Percentiles rank a stretch among this genome's conserved stretches.
Conservation (phyloP, 2,888 invertebrate species). For the Vannuccia rotundouncinata region DNA sequence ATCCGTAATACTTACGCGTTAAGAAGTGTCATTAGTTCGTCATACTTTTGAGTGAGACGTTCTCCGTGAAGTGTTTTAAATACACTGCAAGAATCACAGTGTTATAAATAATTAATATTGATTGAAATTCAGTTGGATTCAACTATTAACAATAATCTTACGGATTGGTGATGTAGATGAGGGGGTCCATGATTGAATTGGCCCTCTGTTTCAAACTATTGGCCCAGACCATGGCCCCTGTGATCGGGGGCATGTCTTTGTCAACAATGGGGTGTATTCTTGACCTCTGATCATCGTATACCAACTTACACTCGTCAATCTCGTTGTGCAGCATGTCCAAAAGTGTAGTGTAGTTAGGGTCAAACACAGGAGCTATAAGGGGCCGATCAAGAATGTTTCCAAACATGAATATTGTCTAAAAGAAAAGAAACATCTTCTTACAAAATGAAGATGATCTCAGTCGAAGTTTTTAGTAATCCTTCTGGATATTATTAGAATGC, state of each 20-base stretch:
- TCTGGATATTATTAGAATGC: too few species aligned
- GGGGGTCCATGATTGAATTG: not conserved
- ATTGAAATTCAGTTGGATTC: too few species aligned
- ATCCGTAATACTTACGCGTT: not conserved
- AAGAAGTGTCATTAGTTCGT: slow-evolving; percentile 13
- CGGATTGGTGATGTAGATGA: slow-evolving; percentile 5
- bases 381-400: slow-evolving; percentile 29
- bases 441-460: too few species aligned
- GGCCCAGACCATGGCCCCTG: slow-evolving; percentile 34
- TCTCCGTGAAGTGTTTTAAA: not conserved
- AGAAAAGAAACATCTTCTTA: too few species aligned
- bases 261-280: not conserved
- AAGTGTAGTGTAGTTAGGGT: slow-evolving; percentile 2
- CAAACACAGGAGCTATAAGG: not conserved
- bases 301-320: slow-evolving; percentile 34
- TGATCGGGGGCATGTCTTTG: slow-evolving; percentile 31
- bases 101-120: not conserved
- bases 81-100: not conserved
- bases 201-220: slow-evolving; percentile 21
- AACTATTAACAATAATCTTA: not conserved
- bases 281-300: slow-evolving; percentile 32
- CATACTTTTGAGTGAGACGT: not conserved
- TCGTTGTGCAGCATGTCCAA: slow-evolving; percentile 33
- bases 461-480: too few species aligned
- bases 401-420: slow-evolving; percentile 34